Evolutionary conservation across 2,888 invertebrate species (phyloP).

Genomic region (Acheta domesticus): DNA sequence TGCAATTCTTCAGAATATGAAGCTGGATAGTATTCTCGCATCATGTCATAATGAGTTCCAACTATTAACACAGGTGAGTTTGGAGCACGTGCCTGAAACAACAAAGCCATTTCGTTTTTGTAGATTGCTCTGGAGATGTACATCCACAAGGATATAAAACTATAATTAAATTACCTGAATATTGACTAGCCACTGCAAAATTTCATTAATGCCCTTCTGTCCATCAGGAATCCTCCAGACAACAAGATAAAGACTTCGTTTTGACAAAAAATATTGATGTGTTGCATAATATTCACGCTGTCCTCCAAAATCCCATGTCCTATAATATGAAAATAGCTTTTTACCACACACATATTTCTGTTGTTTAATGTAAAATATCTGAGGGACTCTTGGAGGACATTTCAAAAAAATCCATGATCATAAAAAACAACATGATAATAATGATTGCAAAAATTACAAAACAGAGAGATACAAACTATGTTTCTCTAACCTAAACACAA

Average conservation of each 20-base stretch:
- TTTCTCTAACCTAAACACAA: slow-evolving; percentile 60
- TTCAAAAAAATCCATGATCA: no score
- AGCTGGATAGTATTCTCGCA: slow-evolving; percentile 58
- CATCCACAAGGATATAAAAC: slow-evolving; percentile 39
- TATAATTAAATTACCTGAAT: slow-evolving; percentile 61
- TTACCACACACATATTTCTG: no score
- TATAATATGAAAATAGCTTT: slow-evolving; percentile 36
- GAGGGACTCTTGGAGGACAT: no score
- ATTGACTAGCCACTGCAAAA: slow-evolving; percentile 94
- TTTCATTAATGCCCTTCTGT: slow-evolving; percentile 80
- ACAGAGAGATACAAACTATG: background rate
- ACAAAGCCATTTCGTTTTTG: background rate
- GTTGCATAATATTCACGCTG: slow-evolving; percentile 98
- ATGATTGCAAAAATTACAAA: no score
- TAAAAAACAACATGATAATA: no score
- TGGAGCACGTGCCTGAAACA: slow-evolving; percentile 80
- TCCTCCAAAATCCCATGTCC: slow-evolving; percentile 99
- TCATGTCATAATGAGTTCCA: slow-evolving; percentile 92
- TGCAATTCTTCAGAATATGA: slow-evolving; percentile 76
- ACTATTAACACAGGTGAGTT: slow-evolving; percentile 95
- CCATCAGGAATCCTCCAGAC: slow-evolving; percentile 94
- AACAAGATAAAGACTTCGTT: slow-evolving; percentile 90
- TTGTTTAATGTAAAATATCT: no score
- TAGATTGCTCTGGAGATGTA: background rate
- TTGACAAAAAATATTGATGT: slow-evolving; percentile 96